Evolutionary conservation across 2,888 invertebrate species (phyloP).

Genomic region (Herminia tarsipennalis): DNA sequence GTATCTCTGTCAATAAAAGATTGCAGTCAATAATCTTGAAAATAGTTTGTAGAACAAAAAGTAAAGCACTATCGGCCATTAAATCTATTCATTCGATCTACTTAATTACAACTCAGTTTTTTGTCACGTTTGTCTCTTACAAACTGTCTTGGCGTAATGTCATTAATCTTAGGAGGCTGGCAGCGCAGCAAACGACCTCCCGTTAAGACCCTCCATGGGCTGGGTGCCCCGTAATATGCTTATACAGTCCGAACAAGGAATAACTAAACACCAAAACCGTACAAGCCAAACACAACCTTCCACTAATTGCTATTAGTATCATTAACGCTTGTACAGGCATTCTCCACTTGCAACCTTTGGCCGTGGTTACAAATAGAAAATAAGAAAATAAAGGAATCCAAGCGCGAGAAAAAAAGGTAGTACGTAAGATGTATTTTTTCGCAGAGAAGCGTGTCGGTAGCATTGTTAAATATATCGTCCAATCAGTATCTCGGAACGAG

Average conservation of each 20-base stretch:
- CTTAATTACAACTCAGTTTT: slow-evolving; percentile 72
- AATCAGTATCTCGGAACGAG: slow-evolving; percentile 80
- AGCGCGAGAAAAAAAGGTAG: slow-evolving; percentile 72
- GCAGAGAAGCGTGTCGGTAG: slow-evolving; percentile 76
- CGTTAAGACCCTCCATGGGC: slow-evolving; percentile 81
- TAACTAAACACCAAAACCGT: slow-evolving; percentile 66
- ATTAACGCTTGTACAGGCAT: slow-evolving; percentile 67
- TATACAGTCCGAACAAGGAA: slow-evolving; percentile 64
- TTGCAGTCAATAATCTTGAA: not conserved
- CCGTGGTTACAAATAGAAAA: slow-evolving; percentile 59
- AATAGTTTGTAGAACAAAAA: slow-evolving; percentile 1
- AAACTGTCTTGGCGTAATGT: slow-evolving; percentile 79
- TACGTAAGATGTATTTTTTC: slow-evolving; percentile 81
- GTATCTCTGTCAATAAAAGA: not conserved
- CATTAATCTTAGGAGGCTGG: slow-evolving; percentile 82
- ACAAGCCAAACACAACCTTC: slow-evolving; percentile 78
- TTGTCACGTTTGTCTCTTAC: slow-evolving; percentile 76
- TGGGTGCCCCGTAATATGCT: slow-evolving; percentile 78
- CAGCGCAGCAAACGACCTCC: slow-evolving; percentile 83
- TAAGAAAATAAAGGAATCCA: slow-evolving; percentile 77
- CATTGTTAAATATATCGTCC: slow-evolving; percentile 85
- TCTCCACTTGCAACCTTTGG: slow-evolving; percentile 62
- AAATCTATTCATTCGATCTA: slow-evolving; percentile 56
- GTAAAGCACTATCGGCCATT: slow-evolving; percentile 22
- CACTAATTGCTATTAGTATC: slow-evolving; percentile 73